Evolutionary conservation across 2,113 vertebrate species (phyloP).

Genomic region (Hemichromis elongatus): DNA sequence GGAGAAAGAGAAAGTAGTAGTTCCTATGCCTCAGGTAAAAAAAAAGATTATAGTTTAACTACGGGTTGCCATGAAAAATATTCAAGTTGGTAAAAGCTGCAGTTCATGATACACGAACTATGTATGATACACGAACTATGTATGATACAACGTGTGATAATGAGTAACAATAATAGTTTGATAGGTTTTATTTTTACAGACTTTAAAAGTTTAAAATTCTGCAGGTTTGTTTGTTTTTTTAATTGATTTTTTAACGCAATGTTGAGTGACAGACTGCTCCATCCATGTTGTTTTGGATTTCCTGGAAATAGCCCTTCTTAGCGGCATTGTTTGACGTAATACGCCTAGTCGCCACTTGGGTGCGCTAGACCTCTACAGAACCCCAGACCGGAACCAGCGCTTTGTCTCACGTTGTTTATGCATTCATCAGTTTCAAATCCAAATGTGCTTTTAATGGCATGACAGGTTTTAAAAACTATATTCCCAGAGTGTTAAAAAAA

Average conservation of each 20-base stretch:
- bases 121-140: neutral
- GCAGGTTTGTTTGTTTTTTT: neutral
- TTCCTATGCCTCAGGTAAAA: neutral
- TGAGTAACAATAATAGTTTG: neutral
- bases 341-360: constrained; percentile 12
- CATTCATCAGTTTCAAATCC: neutral
- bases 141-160: neutral
- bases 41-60: neutral
- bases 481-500: neutral
- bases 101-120: neutral
- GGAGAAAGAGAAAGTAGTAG: neutral
- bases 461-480: fast-evolving
- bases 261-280: neutral
- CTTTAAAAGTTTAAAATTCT: neutral
- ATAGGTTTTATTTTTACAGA: neutral
- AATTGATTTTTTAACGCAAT: neutral
- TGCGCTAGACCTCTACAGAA: neutral
- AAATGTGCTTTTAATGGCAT: neutral
- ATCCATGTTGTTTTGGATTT: neutral
- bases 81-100: neutral
- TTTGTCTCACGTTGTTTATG: neutral
- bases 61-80: neutral
- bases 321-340: neutral
- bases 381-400: neutral
- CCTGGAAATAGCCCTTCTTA: neutral